phyloP scores from a whole-genome alignment of 2,797 vertebrate genomes.

The Hephaestus fuliginosus region DNA sequence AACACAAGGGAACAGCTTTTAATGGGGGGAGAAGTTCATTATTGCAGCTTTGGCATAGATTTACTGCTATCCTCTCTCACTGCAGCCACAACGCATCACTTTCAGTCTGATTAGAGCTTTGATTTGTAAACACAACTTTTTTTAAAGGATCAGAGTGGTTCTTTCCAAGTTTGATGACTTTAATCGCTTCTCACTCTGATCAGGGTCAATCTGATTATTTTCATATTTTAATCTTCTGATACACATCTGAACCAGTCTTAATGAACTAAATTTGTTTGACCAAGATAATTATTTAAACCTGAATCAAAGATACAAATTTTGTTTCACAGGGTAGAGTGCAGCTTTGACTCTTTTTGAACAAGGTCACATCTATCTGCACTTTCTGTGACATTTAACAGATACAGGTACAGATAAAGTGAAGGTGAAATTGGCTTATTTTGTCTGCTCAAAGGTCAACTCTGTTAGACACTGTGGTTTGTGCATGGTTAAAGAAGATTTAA shows the following conservation, averaged over 20 bases:
- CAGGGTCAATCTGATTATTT: background rate
- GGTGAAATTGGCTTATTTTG: background rate
- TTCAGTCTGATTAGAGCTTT: background rate
- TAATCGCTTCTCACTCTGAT: background rate
- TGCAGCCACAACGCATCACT: background rate
- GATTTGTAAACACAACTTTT: background rate
- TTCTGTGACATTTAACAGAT: background rate
- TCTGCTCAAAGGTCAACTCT: background rate
- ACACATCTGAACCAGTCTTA: background rate
- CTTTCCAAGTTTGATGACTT: background rate
- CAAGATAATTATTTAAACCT: background rate
- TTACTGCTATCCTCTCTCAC: background rate
- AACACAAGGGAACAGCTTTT: background rate
- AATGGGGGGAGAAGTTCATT: background rate
- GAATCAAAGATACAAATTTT: background rate
- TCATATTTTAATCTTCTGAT: background rate
- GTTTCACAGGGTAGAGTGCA: background rate
- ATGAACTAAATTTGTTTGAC: background rate
- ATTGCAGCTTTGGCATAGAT: background rate
- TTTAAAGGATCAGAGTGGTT: slow-evolving; percentile 6
- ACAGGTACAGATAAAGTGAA: background rate
- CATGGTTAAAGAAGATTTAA: background rate
- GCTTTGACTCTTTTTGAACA: background rate
- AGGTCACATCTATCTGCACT: background rate
- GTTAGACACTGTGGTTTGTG: no score